Percentiles rank a stretch among this genome's conserved stretches.
phyloP scores from a whole-genome alignment of 2,797 vertebrate species.

The Pteropus rufus region DNA sequence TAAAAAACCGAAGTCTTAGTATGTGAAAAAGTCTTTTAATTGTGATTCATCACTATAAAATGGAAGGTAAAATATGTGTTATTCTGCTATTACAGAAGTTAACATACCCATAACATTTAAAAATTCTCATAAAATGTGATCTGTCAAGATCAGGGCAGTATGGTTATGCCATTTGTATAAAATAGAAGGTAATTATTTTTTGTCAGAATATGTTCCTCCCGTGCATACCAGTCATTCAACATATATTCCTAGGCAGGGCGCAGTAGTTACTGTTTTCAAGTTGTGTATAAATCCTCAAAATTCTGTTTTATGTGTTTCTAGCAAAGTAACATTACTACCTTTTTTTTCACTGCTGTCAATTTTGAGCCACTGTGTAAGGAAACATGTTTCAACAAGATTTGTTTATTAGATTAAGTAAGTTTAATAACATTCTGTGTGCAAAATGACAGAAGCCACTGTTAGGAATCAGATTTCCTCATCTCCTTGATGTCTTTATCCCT shows the following conservation, averaged over 20 bases:
- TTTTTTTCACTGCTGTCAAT: background rate
- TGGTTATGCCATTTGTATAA: background rate
- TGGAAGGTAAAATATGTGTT: background rate
- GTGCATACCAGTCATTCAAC: background rate
- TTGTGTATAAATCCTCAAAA: background rate
- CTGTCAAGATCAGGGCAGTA: background rate
- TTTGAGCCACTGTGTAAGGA: background rate
- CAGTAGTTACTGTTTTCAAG: background rate
- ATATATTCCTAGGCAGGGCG: background rate
- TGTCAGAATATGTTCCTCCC: background rate
- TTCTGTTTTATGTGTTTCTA: background rate
- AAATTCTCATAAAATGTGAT: background rate
- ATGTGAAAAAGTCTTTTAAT: background rate
- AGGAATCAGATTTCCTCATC: background rate
- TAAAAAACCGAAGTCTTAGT: background rate
- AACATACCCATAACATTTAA: background rate
- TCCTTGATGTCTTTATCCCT: conserved; percentile 12
- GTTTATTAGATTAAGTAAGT: background rate
- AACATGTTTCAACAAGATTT: conserved; percentile 10
- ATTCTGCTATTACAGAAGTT: background rate
- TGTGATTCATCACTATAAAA: background rate
- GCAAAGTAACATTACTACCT: background rate
- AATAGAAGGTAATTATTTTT: background rate
- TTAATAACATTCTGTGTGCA: background rate
- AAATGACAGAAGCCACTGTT: background rate